These are phyloP conservation scores for Bellardia bayeri DNA, from an alignment of 2,888 invertebrate species.

Conservation along the genomic window DNA sequence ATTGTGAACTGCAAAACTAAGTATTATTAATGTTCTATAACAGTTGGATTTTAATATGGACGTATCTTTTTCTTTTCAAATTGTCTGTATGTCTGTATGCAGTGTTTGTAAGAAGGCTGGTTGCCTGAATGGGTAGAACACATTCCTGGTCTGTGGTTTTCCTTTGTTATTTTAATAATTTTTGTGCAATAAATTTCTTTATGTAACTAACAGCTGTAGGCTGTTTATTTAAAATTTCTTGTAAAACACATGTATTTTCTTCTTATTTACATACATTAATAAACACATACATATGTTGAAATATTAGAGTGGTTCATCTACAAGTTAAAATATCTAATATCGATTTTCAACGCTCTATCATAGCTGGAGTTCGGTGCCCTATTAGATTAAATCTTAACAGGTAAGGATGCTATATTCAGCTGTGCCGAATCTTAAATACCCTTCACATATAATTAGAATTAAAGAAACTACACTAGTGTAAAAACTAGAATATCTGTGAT, in stretches of 20 bases:
- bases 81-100: conserved; percentile 1
- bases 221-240: conserved; percentile 16
- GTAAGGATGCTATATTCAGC: too few relatives aligned
- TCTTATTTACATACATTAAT: background rate
- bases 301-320: background rate
- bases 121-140: background rate
- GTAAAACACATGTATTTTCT: conserved; percentile 24
- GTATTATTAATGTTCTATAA: conserved; percentile 55
- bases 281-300: background rate
- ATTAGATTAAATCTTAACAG: too few relatives aligned
- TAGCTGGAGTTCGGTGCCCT: too few relatives aligned
- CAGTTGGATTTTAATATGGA: conserved; percentile 20
- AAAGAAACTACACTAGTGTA: too few relatives aligned
- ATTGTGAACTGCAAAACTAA: conserved; percentile 46
- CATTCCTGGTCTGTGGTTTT: conserved; percentile 26
- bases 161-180: conserved; percentile 34
- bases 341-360: too few relatives aligned
- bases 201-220: conserved; percentile 32
- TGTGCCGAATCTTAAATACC: too few relatives aligned
- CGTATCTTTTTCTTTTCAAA: background rate
- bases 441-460: too few relatives aligned
- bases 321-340: too few relatives aligned
- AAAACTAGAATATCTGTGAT: too few relatives aligned
- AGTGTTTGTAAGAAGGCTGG: conserved; percentile 5
- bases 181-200: conserved; percentile 37